These are phyloP conservation scores for Disparrhopalites patrizii DNA, from an alignment of 2,888 invertebrate species.

Conservation along the genomic window DNA sequence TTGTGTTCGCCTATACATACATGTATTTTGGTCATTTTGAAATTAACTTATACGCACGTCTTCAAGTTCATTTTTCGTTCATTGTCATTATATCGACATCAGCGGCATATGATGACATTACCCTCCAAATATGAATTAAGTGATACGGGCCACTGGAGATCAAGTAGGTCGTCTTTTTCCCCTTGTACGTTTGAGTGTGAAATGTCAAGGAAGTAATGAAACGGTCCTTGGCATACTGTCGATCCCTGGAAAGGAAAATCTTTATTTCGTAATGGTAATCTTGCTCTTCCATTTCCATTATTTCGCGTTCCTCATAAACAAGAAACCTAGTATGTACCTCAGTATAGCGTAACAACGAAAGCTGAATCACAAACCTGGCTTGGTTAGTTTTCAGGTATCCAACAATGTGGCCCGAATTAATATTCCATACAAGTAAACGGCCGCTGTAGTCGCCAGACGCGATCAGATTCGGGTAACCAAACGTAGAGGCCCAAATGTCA, in stretches of 20 bases:
- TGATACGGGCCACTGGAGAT: slow-evolving; percentile 33
- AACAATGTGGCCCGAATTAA: slow-evolving; percentile 34
- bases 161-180: slow-evolving; percentile 24
- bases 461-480: slow-evolving; percentile 30
- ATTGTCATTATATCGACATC: neutral
- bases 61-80: neutral
- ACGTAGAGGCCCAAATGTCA: slow-evolving; percentile 32
- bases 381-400: slow-evolving; percentile 26
- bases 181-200: neutral
- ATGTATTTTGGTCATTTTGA: neutral
- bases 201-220: slow-evolving; percentile 30
- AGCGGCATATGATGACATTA: neutral
- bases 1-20: slow-evolving; percentile 28
- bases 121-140: slow-evolving; percentile 31
- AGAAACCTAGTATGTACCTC: neutral
- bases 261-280: too few relatives aligned
- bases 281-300: too few relatives aligned
- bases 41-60: neutral
- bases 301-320: too few relatives aligned
- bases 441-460: slow-evolving; percentile 34
- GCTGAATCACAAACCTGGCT: slow-evolving; percentile 2
- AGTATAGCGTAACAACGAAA: neutral
- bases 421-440: slow-evolving; percentile 30
- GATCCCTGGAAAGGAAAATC: slow-evolving; percentile 18
- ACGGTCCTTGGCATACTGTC: slow-evolving; percentile 14